Evolutionary conservation across 2,888 invertebrate genomes (phyloP).

Genomic region (Trissonchulus latispiculum): DNA sequence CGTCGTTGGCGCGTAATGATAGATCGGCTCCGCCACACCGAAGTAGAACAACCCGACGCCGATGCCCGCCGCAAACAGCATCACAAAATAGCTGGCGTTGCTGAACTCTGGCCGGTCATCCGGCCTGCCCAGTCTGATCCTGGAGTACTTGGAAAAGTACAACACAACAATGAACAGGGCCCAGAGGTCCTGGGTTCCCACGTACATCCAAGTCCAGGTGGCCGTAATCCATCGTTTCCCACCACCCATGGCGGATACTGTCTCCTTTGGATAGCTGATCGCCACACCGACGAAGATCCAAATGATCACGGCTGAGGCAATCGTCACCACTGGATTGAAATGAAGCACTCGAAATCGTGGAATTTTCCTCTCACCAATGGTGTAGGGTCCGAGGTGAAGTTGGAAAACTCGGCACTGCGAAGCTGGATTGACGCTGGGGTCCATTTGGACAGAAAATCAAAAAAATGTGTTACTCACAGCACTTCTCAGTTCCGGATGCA

Average conservation of each 20-base stretch:
- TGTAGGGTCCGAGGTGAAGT: not conserved
- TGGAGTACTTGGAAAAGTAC: conserved; percentile 25
- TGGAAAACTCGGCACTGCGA: conserved; percentile 1
- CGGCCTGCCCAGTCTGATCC: conserved; percentile 22
- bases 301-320: conserved; percentile 11
- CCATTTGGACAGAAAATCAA: too few relatives aligned
- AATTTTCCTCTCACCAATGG: not conserved
- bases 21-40: conserved; percentile 27
- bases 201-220: conserved; percentile 20
- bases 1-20: conserved; percentile 24
- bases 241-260: not conserved
- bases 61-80: conserved; percentile 27
- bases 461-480: too few relatives aligned
- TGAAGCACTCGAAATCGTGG: conserved; percentile 3
- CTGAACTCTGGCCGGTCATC: conserved; percentile 25
- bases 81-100: conserved; percentile 24
- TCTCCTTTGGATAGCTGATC: conserved; percentile 8
- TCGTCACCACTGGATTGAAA: conserved; percentile 20
- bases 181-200: conserved; percentile 21
- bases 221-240: conserved; percentile 18
- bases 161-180: conserved; percentile 24
- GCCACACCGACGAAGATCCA: conserved; percentile 13
- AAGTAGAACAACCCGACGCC: conserved; percentile 25
- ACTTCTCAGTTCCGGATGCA: too few relatives aligned
- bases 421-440: too few relatives aligned